Conservation (phyloP, 2,113 vertebrate species). For the Ancistrus triradiatus region DNA sequence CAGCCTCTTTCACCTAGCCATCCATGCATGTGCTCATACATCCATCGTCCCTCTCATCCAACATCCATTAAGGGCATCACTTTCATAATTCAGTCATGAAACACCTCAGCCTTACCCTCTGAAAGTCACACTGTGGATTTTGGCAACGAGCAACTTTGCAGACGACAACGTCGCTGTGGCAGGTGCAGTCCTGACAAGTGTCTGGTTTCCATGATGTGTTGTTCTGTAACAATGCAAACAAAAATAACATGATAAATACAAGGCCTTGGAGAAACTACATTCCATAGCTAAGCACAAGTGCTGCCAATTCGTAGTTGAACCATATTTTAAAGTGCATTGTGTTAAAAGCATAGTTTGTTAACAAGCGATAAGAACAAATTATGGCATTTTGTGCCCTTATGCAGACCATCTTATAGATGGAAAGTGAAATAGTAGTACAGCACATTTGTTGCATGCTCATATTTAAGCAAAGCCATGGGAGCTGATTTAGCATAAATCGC, state of each 20-base stretch:
- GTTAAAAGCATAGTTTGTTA: no score
- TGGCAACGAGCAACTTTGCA: conserved; percentile 72
- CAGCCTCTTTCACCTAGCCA: background rate
- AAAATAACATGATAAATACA: conserved; percentile 8
- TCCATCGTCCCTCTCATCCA: conserved; percentile 1
- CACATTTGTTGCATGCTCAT: background rate
- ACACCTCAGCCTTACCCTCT: conserved; percentile 68
- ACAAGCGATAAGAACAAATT: no score
- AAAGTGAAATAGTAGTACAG: no score
- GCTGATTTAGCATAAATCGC: no score
- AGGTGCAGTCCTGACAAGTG: conserved; percentile 81
- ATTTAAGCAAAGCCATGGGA: no score
- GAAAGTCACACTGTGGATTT: conserved; percentile 79
- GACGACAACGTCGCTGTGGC: conserved; percentile 70
- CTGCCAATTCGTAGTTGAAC: no score
- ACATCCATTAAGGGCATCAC: background rate
- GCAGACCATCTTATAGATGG: background rate
- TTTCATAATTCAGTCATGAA: background rate
- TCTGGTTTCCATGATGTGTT: conserved; percentile 81
- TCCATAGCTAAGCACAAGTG: no score
- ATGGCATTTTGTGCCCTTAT: no score
- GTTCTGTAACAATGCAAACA: conserved; percentile 68
- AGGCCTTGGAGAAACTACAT: no score
- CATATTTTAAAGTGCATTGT: no score
- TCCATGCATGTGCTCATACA: background rate